A percentile compares a stretch with the other conserved stretches of the same genome.
phyloP scores from a whole-genome alignment of 2,888 invertebrate species.

The Platypus cylindrus region DNA sequence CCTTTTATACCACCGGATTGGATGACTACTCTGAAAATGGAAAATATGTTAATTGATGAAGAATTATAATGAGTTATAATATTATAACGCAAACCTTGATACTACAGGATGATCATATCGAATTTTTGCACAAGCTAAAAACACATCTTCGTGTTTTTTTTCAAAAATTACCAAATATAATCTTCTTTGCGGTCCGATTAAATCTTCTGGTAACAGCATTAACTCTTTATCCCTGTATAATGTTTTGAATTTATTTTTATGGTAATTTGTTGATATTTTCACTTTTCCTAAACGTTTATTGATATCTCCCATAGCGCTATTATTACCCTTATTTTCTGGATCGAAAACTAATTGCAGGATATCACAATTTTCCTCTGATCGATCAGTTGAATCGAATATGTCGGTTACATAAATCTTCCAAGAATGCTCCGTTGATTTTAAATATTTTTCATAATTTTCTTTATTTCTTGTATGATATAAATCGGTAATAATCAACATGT shows the following conservation, averaged over 20 bases:
- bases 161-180: conserved; percentile 75
- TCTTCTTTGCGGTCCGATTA: conserved; percentile 61
- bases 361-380: conserved; percentile 67
- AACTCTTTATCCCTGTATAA: conserved; percentile 59
- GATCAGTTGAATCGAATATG: conserved; percentile 63
- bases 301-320: conserved; percentile 66
- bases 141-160: conserved; percentile 58
- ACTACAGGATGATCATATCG: conserved; percentile 50
- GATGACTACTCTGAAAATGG: conserved; percentile 46
- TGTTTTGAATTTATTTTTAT: conserved; percentile 41
- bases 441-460: conserved; percentile 37
- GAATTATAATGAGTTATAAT: not conserved
- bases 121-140: conserved; percentile 74
- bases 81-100: conserved; percentile 43
- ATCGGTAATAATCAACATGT: conserved; percentile 67
- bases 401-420: conserved; percentile 89
- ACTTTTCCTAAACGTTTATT: conserved; percentile 64
- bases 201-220: conserved; percentile 56
- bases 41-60: no score
- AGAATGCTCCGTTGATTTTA: conserved; percentile 56
- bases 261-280: conserved; percentile 53
- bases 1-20: conserved; percentile 72
- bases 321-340: conserved; percentile 53
- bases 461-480: conserved; percentile 53
- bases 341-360: conserved; percentile 75